These are phyloP conservation scores for Perca flavescens DNA, from an alignment of 2,113 vertebrate species.

Conservation along the genomic window DNA sequence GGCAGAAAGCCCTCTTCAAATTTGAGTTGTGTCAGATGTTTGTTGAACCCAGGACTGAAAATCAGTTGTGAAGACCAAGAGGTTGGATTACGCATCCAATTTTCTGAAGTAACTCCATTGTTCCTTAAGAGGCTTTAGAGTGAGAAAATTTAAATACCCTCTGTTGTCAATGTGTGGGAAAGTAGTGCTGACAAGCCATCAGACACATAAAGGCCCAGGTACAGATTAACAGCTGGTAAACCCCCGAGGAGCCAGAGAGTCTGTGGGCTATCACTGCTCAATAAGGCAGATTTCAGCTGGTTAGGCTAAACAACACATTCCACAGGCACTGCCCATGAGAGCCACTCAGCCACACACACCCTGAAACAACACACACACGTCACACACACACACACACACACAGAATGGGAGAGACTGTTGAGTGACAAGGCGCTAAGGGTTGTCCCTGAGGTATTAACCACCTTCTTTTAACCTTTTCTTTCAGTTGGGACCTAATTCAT, in stretches of 20 bases:
- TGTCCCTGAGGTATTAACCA: conserved; percentile 57
- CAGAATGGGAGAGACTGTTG: conserved; percentile 46
- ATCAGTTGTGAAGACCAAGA: background rate
- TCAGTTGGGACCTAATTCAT: conserved; percentile 64
- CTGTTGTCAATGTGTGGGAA: conserved; percentile 27
- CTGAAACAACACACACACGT: conserved; percentile 71
- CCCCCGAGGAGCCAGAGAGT: conserved; percentile 90
- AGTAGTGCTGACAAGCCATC: conserved; percentile 15
- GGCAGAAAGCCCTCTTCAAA: background rate
- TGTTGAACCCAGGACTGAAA: background rate
- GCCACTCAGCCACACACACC: conserved; percentile 63
- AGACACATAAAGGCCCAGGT: conserved; percentile 57
- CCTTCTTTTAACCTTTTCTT: conserved; percentile 64
- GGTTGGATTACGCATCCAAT: background rate
- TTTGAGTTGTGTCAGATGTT: background rate
- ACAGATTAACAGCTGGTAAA: conserved; percentile 74
- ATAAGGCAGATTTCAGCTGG: conserved; percentile 82
- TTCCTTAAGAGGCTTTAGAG: background rate
- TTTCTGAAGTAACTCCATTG: background rate
- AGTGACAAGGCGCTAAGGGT: conserved; percentile 54
- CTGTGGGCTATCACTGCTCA: conserved; percentile 88
- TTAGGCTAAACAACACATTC: conserved; percentile 81
- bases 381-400: conserved; percentile 51
- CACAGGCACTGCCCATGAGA: conserved; percentile 71
- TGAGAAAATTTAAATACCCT: background rate